A percentile compares a stretch with the other conserved stretches of the same genome.
Conservation (phyloP, 2,888 invertebrate genomes). For the Loripinus fragilis region DNA sequence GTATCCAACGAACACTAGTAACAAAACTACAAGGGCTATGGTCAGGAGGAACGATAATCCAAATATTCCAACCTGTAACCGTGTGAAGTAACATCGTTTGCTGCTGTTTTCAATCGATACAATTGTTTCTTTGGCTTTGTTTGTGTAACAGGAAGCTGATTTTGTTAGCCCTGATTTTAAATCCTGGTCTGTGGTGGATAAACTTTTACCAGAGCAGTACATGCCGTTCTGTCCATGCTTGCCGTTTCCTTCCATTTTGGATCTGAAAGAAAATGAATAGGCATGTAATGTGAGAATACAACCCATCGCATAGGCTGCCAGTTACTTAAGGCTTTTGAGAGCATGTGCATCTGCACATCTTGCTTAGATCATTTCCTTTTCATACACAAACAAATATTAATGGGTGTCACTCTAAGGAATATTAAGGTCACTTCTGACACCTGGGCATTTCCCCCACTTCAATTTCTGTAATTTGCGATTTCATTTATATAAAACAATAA, state of each 20-base stretch:
- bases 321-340: no score
- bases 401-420: no score
- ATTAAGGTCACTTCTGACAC: no score
- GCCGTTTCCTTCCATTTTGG: not conserved
- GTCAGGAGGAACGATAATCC: conserved; percentile 57
- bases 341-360: no score
- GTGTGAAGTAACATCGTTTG: conserved; percentile 64
- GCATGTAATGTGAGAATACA: no score
- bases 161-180: conserved; percentile 30
- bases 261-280: no score
- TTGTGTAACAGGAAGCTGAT: conserved; percentile 42
- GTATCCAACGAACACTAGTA: conserved; percentile 56
- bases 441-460: no score
- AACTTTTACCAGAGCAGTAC: not conserved
- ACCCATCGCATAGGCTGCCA: no score
- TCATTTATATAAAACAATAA: no score
- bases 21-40: conserved; percentile 59
- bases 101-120: conserved; percentile 53
- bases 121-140: conserved; percentile 54
- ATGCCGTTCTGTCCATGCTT: conserved; percentile 26
- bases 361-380: no score
- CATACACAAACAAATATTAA: no score
- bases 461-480: no score
- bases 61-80: conserved; percentile 61
- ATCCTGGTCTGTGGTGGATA: conserved; percentile 1